A percentile compares a stretch with the other conserved stretches of the same genome.
These are phyloP conservation scores for Saimiri boliviensis DNA, from an alignment of 2,113 vertebrate species.

Conservation along the genomic window DNA sequence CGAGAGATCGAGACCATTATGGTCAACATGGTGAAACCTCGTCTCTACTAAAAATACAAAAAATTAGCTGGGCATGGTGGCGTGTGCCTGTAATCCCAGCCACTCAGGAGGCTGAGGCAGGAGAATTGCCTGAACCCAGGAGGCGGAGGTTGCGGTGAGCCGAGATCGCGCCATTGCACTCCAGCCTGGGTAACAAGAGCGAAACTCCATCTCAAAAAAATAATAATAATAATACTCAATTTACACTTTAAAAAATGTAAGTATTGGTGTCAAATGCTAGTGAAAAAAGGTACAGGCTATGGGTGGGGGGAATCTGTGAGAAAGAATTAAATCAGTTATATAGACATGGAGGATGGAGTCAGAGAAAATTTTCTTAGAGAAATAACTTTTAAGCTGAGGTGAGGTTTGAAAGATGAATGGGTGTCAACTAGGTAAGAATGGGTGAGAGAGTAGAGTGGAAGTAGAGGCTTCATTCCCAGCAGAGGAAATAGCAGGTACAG, in stretches of 20 bases:
- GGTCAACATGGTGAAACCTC: too few relatives aligned
- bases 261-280: not conserved
- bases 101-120: too few relatives aligned
- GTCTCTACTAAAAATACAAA: too few relatives aligned
- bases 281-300: not conserved
- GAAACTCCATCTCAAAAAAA: too few relatives aligned
- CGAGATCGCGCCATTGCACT: too few relatives aligned
- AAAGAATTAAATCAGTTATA: not conserved
- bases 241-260: not conserved
- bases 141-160: too few relatives aligned
- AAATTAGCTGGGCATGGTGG: too few relatives aligned
- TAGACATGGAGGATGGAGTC: not conserved
- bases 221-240: not conserved
- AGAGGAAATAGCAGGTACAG: not conserved
- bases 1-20: too few relatives aligned
- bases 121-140: too few relatives aligned
- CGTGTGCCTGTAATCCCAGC: too few relatives aligned
- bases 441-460: not conserved
- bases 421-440: not conserved
- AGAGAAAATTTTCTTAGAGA: not conserved
- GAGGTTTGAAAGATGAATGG: not conserved
- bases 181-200: too few relatives aligned
- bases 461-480: not conserved
- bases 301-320: too few relatives aligned
- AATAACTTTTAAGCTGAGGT: not conserved